Percentiles rank a stretch among this genome's conserved stretches.
These are phyloP conservation scores for Marmota flaviventris DNA, from an alignment of 2,113 vertebrate genomes.

Conservation along the genomic window DNA sequence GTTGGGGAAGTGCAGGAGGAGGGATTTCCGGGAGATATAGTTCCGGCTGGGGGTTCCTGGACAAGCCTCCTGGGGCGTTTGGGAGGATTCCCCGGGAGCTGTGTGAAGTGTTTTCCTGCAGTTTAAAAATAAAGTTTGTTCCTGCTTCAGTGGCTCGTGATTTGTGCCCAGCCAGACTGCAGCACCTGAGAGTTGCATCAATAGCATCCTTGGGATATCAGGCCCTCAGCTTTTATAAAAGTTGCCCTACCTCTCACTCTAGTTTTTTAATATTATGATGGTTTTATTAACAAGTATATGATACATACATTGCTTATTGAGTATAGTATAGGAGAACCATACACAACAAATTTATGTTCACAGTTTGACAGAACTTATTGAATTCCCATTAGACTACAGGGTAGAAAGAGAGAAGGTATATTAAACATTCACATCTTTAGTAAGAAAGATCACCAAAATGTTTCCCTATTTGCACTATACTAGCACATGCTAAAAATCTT, in stretches of 20 bases:
- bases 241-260: background rate
- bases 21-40: too few relatives aligned
- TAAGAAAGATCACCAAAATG: slow-evolving; percentile 92
- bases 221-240: background rate
- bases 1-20: too few relatives aligned
- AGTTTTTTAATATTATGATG: slow-evolving; percentile 77
- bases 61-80: too few relatives aligned
- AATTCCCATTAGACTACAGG: slow-evolving; percentile 95
- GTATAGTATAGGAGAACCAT: slow-evolving; percentile 91
- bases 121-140: too few relatives aligned
- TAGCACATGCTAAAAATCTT: slow-evolving; percentile 94
- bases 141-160: too few relatives aligned
- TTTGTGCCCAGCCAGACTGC: too few relatives aligned
- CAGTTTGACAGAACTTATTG: slow-evolving; percentile 95
- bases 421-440: slow-evolving; percentile 93
- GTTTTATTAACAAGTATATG: slow-evolving; percentile 96
- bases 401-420: slow-evolving; percentile 90
- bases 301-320: slow-evolving; percentile 88
- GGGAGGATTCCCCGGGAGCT: too few relatives aligned
- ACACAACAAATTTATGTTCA: slow-evolving; percentile 95
- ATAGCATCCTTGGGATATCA: background rate
- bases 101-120: too few relatives aligned
- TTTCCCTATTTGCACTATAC: slow-evolving; percentile 89
- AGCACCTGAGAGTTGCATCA: background rate
- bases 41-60: too few relatives aligned